Conservation (phyloP, 2,888 invertebrate species). For the Abscondita cerata region DNA sequence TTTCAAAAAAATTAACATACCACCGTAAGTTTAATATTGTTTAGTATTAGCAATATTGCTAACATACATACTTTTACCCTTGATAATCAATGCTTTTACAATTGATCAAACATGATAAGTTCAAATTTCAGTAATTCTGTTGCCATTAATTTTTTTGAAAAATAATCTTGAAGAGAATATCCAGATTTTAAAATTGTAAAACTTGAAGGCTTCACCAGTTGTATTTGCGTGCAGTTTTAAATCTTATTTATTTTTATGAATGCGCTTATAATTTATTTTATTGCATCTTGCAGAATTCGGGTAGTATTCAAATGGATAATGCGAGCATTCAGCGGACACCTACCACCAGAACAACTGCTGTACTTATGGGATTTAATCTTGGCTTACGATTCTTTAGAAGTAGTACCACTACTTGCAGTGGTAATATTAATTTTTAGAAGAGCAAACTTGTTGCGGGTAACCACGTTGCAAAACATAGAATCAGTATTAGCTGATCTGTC, state of each 20-base stretch:
- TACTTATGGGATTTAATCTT: slow-evolving; percentile 92
- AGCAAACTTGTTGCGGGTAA: slow-evolving; percentile 79
- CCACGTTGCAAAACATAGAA: slow-evolving; percentile 81
- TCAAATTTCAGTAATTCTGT: no score
- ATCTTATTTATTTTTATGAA: not conserved
- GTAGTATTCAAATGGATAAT: slow-evolving; percentile 97
- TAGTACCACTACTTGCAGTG: slow-evolving; percentile 85
- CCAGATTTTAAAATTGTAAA: not conserved
- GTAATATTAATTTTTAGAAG: slow-evolving; percentile 86
- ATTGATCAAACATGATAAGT: no score
- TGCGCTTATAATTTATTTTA: not conserved
- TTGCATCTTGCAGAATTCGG: slow-evolving; percentile 72
- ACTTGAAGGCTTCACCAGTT: not conserved
- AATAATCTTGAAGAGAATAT: not conserved
- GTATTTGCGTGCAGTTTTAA: not conserved
- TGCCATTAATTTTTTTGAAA: no score
- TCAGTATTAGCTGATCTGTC: slow-evolving; percentile 88
- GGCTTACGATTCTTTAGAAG: slow-evolving; percentile 91
- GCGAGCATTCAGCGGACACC: slow-evolving; percentile 93
- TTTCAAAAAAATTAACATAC: slow-evolving; percentile 84
- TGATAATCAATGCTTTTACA: no score
- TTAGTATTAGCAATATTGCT: no score
- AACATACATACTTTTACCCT: no score
- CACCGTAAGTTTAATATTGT: slow-evolving; percentile 94
- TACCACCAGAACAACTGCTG: slow-evolving; percentile 90